These are phyloP conservation scores for Pangasius krempfi DNA, from an alignment of 2,797 vertebrate species.

Conservation along the genomic window DNA sequence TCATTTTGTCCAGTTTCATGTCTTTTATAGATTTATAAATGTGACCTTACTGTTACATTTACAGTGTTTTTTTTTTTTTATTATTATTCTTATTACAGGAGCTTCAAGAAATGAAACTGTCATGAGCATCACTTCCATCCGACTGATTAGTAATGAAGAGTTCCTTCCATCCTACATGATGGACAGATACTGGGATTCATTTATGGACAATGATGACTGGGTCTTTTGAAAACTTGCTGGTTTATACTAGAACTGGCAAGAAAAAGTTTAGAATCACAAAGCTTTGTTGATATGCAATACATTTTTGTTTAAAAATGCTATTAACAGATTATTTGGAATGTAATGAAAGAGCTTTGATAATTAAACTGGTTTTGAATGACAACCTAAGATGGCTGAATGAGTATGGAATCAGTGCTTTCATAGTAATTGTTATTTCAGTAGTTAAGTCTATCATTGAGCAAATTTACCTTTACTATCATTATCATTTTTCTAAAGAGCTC, in stretches of 20 bases:
- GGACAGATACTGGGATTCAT: slow-evolving; percentile 81
- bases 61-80: slow-evolving; percentile 16
- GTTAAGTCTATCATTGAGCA: neutral
- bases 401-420: neutral
- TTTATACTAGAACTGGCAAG: neutral
- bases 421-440: neutral
- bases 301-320: neutral
- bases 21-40: neutral
- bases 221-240: slow-evolving; percentile 63
- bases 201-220: slow-evolving; percentile 66
- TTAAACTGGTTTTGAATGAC: slow-evolving; percentile 18
- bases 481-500: neutral
- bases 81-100: slow-evolving; percentile 56
- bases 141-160: slow-evolving; percentile 76
- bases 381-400: neutral
- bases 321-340: neutral
- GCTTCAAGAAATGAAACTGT: slow-evolving; percentile 52
- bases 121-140: slow-evolving; percentile 74
- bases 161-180: slow-evolving; percentile 76
- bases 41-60: neutral
- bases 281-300: neutral
- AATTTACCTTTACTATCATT: neutral
- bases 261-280: neutral
- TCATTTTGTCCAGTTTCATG: neutral
- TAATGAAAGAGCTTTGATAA: neutral